Conservation (phyloP, 2,888 invertebrate genomes). For the Priapulus caudatus region DNA sequence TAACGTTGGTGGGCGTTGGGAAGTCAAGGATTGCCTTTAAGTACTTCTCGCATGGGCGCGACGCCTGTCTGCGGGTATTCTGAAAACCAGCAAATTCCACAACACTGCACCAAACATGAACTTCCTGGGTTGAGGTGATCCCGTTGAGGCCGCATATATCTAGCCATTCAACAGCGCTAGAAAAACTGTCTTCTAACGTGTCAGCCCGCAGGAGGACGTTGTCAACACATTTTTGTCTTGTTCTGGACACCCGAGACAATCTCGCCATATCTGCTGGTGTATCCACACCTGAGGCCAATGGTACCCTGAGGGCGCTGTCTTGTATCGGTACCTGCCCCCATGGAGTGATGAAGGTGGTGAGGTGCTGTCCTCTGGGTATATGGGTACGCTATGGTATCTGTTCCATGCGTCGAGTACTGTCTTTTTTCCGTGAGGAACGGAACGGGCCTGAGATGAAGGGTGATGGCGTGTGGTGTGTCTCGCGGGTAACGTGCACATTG, state of each 20-base stretch:
- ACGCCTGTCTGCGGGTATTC: too few species aligned
- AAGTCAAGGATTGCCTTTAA: not conserved
- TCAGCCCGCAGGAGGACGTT: not conserved
- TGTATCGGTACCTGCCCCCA: not conserved
- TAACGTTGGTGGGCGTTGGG: not conserved
- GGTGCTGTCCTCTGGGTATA: too few species aligned
- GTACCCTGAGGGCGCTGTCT: not conserved
- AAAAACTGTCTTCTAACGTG: not conserved
- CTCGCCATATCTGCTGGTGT: not conserved
- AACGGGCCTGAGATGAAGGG: too few species aligned
- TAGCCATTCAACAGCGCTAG: not conserved
- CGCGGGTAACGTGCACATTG: too few species aligned
- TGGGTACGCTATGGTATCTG: too few species aligned
- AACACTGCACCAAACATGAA: too few species aligned
- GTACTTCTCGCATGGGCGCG: not conserved
- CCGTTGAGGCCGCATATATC: not conserved
- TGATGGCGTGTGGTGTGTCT: too few species aligned
- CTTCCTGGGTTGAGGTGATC: too few species aligned
- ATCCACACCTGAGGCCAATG: not conserved
- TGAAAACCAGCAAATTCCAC: too few species aligned
- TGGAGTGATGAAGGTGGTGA: constrained; percentile 1
- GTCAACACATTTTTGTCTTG: not conserved
- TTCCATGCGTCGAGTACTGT: too few species aligned
- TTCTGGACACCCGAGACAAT: not conserved
- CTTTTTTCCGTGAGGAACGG: too few species aligned